Evolutionary conservation across 2,113 vertebrate species (phyloP), one percentile per base, ranked within the genome.

Genomic region (Tupaia tana): DNA sequence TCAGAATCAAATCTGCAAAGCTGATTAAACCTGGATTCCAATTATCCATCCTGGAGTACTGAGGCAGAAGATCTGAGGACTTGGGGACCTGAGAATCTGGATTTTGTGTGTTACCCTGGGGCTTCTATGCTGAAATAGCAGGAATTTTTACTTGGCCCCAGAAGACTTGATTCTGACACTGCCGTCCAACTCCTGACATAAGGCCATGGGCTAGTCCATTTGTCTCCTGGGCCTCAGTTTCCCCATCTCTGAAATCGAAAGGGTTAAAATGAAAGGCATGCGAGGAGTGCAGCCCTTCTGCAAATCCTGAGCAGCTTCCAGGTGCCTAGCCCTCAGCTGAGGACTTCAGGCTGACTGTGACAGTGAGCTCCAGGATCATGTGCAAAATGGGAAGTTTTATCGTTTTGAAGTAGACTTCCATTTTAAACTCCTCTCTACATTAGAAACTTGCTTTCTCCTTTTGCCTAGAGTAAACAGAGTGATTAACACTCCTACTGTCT

Each of bases 141-240:
- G 18, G 81, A 71, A 9, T 13, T 71, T 25, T 43, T 18, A 34
- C 22, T n/a, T 64, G 29, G 43, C 18, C 58, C 80, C 7, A 10
- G 43, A 64, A 64, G 56, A 19, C 1, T 0, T n/a, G 34, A 73
- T 90, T 29, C 80, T 10, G 7, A 71, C 2, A 22, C 29, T 24
- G 19, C 58, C 18, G 0, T 5, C 1, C 43, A 43, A 9, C 18
- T 34, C 66, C 31, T 6, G n/a, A 43, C 7, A 0, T 14, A 61
- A 34, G 54, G 63, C 54, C 43, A 43, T 43, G 43, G 43, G 43
- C 43, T 43, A 43, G 43, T 43, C 79, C 43, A 71, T 71, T 64
- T 31, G 31, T 8, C 61, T 54, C 54, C 24, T 58, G 56, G 73
- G 74, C 43, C 66, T 94, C 69, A 43, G 59, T 80, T 59, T 74